Percentiles rank a stretch among this genome's conserved stretches.
phyloP scores from a whole-genome alignment of 2,113 vertebrate species.

The western clawed frog (Xenopus tropicalis) region DNA sequence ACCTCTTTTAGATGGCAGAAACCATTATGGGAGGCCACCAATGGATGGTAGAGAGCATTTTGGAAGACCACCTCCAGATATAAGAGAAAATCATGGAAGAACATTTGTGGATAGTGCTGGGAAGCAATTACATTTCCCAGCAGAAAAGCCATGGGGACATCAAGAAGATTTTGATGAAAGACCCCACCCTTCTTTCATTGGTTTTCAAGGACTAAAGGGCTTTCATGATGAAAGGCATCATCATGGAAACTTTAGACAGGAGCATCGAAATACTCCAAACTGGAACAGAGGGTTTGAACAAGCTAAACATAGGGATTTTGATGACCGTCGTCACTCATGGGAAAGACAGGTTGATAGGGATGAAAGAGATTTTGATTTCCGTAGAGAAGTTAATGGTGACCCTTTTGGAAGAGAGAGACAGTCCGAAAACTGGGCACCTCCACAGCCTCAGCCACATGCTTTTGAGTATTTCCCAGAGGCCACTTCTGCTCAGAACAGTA shows the following conservation, averaged over 20 bases:
- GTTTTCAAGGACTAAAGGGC: slow-evolving; percentile 73
- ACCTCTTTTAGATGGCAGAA: slow-evolving; percentile 71
- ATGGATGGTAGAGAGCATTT: slow-evolving; percentile 72
- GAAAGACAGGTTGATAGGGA: slow-evolving; percentile 92
- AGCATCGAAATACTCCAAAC: slow-evolving; percentile 74
- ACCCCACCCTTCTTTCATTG: slow-evolving; percentile 73
- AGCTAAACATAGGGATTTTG: slow-evolving; percentile 90
- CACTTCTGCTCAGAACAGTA: slow-evolving; percentile 68
- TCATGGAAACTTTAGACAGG: slow-evolving; percentile 84
- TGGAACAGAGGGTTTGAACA: slow-evolving; percentile 89
- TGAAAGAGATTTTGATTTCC: slow-evolving; percentile 94
- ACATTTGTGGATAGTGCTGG: slow-evolving; percentile 66
- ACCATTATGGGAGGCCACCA: slow-evolving; percentile 66
- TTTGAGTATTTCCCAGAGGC: slow-evolving; percentile 77
- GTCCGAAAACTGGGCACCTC: slow-evolving; percentile 77
- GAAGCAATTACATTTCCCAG: slow-evolving; percentile 82
- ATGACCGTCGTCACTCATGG: slow-evolving; percentile 92
- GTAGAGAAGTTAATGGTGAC: slow-evolving; percentile 89
- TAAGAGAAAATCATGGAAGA: slow-evolving; percentile 74
- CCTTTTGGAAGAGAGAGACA: slow-evolving; percentile 82
- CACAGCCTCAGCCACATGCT: slow-evolving; percentile 73
- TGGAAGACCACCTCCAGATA: slow-evolving; percentile 69
- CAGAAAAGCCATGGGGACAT: slow-evolving; percentile 90
- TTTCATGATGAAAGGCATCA: slow-evolving; percentile 84
- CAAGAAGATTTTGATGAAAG: slow-evolving; percentile 95